These are phyloP conservation scores for Austrofundulus limnaeus DNA, from an alignment of 2,113 vertebrate genomes.

Conservation along the genomic window DNA sequence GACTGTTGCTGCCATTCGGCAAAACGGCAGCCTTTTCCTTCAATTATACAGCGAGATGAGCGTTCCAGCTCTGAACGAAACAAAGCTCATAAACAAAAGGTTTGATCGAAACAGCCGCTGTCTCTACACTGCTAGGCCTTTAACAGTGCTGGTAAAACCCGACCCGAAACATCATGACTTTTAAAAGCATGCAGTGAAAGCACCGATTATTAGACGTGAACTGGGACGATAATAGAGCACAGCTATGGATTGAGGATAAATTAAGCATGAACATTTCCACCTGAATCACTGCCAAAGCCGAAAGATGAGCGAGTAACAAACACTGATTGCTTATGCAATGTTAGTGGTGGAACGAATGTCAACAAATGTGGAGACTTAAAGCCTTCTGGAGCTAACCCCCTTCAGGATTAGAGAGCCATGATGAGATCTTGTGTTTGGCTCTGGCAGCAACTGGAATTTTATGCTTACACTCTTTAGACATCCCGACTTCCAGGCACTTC, in stretches of 20 bases:
- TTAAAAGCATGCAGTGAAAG: background rate
- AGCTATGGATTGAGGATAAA: background rate
- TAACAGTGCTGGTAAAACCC: too few relatives aligned
- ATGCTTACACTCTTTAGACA: slow-evolving; percentile 98
- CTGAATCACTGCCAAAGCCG: slow-evolving; percentile 4
- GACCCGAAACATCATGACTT: too few relatives aligned
- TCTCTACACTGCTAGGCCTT: too few relatives aligned
- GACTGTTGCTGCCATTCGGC: slow-evolving; percentile 61
- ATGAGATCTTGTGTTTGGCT: slow-evolving; percentile 21
- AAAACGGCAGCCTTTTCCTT: slow-evolving; percentile 47
- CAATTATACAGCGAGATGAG: background rate
- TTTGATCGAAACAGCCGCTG: too few relatives aligned
- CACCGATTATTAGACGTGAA: background rate
- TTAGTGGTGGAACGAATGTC: slow-evolving; percentile 19
- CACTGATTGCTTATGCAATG: background rate
- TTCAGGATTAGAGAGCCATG: slow-evolving; percentile 31
- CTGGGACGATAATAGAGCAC: background rate
- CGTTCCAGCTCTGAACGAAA: background rate
- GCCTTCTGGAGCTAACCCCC: slow-evolving; percentile 11
- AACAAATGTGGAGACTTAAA: slow-evolving; percentile 31
- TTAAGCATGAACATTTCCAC: background rate
- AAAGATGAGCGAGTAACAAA: slow-evolving; percentile 2
- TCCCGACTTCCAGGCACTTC: slow-evolving; percentile 99
- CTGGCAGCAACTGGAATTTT: slow-evolving; percentile 8
- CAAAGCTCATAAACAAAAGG: background rate